Evolutionary conservation across 2,113 vertebrate genomes (phyloP).

Genomic region (Tursiops truncatus): DNA sequence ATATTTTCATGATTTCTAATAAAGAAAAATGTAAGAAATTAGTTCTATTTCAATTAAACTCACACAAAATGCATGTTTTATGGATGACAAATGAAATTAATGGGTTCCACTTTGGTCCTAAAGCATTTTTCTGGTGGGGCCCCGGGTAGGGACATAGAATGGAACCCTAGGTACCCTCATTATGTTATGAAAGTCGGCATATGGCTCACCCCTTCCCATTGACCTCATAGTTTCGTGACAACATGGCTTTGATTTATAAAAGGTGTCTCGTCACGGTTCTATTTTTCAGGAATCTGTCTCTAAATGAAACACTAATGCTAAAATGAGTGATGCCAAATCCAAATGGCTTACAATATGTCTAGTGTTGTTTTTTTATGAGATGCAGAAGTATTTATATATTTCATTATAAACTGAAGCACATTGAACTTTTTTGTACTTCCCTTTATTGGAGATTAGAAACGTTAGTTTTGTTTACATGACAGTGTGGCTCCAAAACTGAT

Average conservation of each 20-base stretch:
- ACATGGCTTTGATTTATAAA: slow-evolving; percentile 53
- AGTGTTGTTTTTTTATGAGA: slow-evolving; percentile 31
- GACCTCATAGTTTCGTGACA: slow-evolving; percentile 35
- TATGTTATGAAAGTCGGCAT: background rate
- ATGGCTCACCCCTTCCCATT: background rate
- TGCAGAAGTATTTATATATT: slow-evolving; percentile 52
- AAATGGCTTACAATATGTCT: slow-evolving; percentile 34
- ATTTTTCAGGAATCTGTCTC: slow-evolving; percentile 13
- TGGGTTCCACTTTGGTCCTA: background rate
- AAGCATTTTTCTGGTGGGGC: background rate
- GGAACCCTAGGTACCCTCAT: background rate
- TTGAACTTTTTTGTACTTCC: slow-evolving; percentile 17
- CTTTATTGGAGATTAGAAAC: slow-evolving; percentile 63
- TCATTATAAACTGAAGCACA: slow-evolving; percentile 40
- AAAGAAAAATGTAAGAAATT: background rate
- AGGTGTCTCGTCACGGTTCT: background rate
- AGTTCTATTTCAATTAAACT: slow-evolving; percentile 5
- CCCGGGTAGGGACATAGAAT: background rate
- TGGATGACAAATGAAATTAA: background rate
- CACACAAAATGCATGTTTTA: slow-evolving; percentile 21
- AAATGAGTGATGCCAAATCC: slow-evolving; percentile 20
- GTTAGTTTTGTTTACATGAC: slow-evolving; percentile 34
- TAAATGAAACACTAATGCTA: background rate
- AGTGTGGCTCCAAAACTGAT: slow-evolving; percentile 33
- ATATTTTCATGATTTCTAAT: background rate